phyloP scores from a whole-genome alignment of 2,797 vertebrate species.

The Anableps anableps region DNA sequence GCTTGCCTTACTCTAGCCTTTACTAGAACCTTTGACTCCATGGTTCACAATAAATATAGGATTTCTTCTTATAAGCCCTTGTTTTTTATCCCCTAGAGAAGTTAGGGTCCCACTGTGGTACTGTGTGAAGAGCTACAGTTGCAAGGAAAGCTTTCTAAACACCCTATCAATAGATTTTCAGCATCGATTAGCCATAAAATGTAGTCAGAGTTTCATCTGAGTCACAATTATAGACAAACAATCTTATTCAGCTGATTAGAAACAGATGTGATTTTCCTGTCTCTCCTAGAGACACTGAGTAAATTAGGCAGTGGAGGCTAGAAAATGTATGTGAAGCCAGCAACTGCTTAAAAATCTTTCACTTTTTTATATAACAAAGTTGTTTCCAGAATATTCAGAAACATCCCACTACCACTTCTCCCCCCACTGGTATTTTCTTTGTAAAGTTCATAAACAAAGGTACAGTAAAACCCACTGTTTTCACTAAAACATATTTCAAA shows the following conservation, averaged over 20 bases:
- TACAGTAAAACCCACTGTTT: background rate
- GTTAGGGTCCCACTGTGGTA: background rate
- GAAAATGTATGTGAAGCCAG: background rate
- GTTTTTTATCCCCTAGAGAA: background rate
- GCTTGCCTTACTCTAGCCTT: background rate
- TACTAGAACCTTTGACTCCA: background rate
- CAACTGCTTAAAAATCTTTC: background rate
- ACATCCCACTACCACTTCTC: background rate
- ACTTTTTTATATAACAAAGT: background rate
- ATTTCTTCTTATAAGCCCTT: background rate
- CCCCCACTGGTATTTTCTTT: background rate
- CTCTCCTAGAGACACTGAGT: background rate
- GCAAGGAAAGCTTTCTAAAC: background rate
- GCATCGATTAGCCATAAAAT: conserved; percentile 2
- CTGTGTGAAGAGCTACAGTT: background rate
- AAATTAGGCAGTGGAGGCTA: background rate
- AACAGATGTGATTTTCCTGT: background rate
- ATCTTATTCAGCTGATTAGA: conserved; percentile 1
- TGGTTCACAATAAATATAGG: background rate
- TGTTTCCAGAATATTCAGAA: background rate
- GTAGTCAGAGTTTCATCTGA: background rate
- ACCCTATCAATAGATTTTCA: background rate
- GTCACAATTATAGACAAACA: background rate
- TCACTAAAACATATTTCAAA: background rate
- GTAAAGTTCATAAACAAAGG: background rate